Evolutionary conservation across 2,113 vertebrate species (phyloP), one percentile per base, ranked within the genome.

Genomic region (Microcebus jonahi): DNA sequence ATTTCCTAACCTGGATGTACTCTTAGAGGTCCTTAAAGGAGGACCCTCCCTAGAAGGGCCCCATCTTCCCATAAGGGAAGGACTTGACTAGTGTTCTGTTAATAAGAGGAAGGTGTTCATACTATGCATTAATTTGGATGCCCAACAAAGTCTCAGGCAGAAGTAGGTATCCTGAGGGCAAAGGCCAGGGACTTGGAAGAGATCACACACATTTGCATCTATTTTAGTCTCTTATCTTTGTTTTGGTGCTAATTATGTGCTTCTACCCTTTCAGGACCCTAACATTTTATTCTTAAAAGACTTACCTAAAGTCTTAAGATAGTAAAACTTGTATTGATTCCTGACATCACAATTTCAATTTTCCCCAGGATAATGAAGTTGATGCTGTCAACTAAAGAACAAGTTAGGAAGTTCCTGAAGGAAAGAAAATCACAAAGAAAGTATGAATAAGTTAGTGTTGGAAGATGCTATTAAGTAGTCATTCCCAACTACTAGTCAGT

Each of bases 281-380:
- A 55, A 39, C 63, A 67, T 75, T 61, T 90, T 80, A 92, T 92
- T 90, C 50, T 73, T 91, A 63, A 92, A 77, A 81, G 65, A 91
- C 20, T 80, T 88, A 88, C 59, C 53, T 83, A 25, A 86, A 87
- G 68, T 90, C 53, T 93, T 14, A 93, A 81, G 45, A 67, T 25
- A 79, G 11, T 91, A 84, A 42, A 90, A 88, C 34, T 59, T 88
- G 13, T 8, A 80, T 63, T 91, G 25, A 63, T 82, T 92, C 31
- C 55, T 79, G 21, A 29, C 36, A 10, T 75, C 80, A 75, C 14
- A 84, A 48, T 86, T 95, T 85, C 77, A n/a, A 81, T 70, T 83
- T 88, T 29, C 27, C 14, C 73, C 39, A 75, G 67, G 73, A 29
- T 68, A 88, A 75, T 88, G 29, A 93, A 94, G 88, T 83, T 68